Evolutionary conservation across 2,797 vertebrate genomes (phyloP).

Genomic region (Glyptemys insculpta): DNA sequence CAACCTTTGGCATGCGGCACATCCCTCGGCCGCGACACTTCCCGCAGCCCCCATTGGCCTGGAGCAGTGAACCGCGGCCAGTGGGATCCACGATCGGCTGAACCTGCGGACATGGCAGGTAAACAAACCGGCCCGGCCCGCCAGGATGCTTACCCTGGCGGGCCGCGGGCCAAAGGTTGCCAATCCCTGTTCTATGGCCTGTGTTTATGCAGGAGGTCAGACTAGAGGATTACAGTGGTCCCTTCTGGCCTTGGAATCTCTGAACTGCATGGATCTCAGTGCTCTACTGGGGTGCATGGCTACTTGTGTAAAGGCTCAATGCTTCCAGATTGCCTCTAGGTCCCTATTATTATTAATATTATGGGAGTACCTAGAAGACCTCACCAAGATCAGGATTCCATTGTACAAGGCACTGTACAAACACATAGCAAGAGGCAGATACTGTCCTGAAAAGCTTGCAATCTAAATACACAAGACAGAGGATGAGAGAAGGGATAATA

Average conservation of each 20-base stretch:
- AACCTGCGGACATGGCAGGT: no score
- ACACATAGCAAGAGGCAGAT: not conserved
- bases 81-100: no score
- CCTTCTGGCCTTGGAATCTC: not conserved
- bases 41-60: no score
- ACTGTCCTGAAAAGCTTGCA: not conserved
- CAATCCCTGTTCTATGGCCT: not conserved
- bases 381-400: not conserved
- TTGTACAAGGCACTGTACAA: not conserved
- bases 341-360: not conserved
- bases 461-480: not conserved
- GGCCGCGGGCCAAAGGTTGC: no score
- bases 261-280: not conserved
- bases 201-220: not conserved
- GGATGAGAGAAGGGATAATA: not conserved
- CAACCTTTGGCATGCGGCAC: no score
- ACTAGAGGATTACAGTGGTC: not conserved
- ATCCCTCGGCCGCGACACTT: no score
- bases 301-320: accelerated
- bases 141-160: no score
- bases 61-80: no score
- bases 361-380: not conserved
- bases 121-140: no score
- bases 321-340: accelerated
- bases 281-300: not conserved